Percentiles rank a stretch among this genome's conserved stretches.
These are phyloP conservation scores for Musca domestica DNA, from an alignment of 1,140 invertebrate species.

Conservation along the genomic window DNA sequence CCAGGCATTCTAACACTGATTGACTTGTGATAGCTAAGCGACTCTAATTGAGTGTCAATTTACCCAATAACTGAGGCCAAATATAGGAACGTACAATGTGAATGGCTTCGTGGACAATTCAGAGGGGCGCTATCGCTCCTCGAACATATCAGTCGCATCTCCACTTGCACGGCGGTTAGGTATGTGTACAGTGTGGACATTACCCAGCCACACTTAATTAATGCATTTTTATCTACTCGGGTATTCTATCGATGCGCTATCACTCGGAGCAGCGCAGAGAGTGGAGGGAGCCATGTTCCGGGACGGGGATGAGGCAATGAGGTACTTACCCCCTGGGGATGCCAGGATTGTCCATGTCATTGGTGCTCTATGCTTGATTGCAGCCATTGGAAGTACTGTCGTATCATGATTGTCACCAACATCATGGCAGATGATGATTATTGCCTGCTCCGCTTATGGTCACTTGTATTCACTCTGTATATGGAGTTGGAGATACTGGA, in stretches of 20 bases:
- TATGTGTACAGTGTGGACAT: neutral
- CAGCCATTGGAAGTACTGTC: no score
- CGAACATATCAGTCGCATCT: constrained; percentile 4
- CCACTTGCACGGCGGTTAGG: neutral
- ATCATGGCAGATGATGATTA: no score
- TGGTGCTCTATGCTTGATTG: no score
- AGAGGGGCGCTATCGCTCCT: neutral
- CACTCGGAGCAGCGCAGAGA: no score
- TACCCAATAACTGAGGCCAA: constrained; percentile 14
- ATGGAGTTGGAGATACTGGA: no score
- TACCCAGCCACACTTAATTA: constrained; percentile 7
- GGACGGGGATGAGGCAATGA: no score
- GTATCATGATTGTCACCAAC: no score
- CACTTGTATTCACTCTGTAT: no score
- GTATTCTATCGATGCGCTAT: neutral
- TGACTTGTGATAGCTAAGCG: constrained; percentile 23
- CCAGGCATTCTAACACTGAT: constrained; percentile 16
- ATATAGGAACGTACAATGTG: neutral
- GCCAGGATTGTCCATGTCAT: no score
- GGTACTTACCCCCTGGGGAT: no score
- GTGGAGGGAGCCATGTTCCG: no score
- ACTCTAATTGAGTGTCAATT: constrained; percentile 24
- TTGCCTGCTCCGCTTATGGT: no score
- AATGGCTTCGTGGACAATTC: neutral
- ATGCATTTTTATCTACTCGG: neutral